These are phyloP conservation scores for Varroa destructor DNA, from an alignment of 1,140 invertebrate genomes.

Conservation along the genomic window DNA sequence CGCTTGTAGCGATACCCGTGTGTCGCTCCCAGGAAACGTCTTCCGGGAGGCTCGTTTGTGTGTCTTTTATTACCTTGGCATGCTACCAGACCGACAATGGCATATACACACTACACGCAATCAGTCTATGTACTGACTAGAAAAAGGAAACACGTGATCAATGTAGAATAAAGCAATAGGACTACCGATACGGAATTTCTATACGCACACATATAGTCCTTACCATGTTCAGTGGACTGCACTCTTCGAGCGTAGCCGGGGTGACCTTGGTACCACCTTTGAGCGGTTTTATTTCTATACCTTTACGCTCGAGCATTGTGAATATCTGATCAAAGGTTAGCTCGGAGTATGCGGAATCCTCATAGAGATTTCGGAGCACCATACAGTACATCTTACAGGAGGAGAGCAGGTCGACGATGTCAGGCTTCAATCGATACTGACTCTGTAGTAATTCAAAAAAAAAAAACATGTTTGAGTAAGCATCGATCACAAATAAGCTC, in stretches of 20 bases:
- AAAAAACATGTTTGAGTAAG: no score
- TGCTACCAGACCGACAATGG: no score
- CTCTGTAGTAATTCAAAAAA: neutral
- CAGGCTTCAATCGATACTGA: conserved; percentile 19
- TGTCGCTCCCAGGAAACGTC: no score
- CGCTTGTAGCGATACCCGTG: no score
- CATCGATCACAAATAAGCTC: no score
- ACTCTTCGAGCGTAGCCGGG: conserved; percentile 2
- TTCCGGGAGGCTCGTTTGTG: no score
- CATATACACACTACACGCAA: no score
- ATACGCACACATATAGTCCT: neutral
- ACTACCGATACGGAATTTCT: no score
- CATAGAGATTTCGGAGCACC: conserved; percentile 13
- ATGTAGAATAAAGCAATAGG: no score
- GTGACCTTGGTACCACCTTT: conserved; percentile 21
- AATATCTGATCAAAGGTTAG: conserved; percentile 9
- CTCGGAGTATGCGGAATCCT: conserved; percentile 12
- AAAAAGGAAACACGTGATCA: no score
- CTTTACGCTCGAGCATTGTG: neutral
- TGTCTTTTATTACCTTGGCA: no score
- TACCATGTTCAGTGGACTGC: conserved; percentile 24
- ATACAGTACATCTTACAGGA: conserved; percentile 23
- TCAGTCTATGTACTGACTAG: no score
- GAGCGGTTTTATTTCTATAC: conserved; percentile 1
- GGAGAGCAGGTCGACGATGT: conserved; percentile 19